These are phyloP conservation scores for Nomada fucata DNA, from an alignment of 2,888 invertebrate genomes.

Conservation along the genomic window DNA sequence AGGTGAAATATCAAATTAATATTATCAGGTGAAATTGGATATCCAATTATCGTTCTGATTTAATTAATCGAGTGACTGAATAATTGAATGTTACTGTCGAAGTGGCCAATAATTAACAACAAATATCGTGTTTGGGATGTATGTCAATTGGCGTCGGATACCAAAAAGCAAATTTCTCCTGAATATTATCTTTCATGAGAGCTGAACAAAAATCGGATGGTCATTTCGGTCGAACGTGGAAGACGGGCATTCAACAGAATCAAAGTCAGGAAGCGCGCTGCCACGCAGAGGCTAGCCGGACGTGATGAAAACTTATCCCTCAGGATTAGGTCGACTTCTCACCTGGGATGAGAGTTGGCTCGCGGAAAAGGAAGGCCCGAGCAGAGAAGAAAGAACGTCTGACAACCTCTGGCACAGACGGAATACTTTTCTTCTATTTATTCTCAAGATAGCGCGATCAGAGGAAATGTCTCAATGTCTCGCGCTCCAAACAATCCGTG, in stretches of 20 bases:
- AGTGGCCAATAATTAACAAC: no score
- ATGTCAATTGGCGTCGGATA: not conserved
- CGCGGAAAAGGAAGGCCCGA: conserved; percentile 46
- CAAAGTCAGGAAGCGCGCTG: conserved; percentile 70
- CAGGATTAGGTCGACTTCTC: conserved; percentile 69
- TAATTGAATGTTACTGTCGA: no score
- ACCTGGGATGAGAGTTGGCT: conserved; percentile 61
- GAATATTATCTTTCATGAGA: conserved; percentile 26
- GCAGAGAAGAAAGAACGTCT: conserved; percentile 40
- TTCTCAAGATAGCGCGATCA: not conserved
- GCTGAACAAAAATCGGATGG: conserved; percentile 42
- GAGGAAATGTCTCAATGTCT: not conserved
- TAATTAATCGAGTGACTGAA: not conserved
- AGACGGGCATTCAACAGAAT: conserved; percentile 61
- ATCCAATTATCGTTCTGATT: not conserved
- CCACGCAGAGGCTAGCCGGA: conserved; percentile 58
- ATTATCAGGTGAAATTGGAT: not conserved
- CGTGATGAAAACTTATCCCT: conserved; percentile 71
- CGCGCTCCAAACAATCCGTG: not conserved
- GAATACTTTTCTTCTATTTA: conserved; percentile 29
- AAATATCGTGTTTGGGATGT: no score
- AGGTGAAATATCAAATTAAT: not conserved
- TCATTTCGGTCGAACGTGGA: conserved; percentile 63
- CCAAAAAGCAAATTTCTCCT: not conserved
- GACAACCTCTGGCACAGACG: conserved; percentile 35